phyloP scores from a whole-genome alignment of 2,113 vertebrate genomes.

The Glaucidium brasilianum region DNA sequence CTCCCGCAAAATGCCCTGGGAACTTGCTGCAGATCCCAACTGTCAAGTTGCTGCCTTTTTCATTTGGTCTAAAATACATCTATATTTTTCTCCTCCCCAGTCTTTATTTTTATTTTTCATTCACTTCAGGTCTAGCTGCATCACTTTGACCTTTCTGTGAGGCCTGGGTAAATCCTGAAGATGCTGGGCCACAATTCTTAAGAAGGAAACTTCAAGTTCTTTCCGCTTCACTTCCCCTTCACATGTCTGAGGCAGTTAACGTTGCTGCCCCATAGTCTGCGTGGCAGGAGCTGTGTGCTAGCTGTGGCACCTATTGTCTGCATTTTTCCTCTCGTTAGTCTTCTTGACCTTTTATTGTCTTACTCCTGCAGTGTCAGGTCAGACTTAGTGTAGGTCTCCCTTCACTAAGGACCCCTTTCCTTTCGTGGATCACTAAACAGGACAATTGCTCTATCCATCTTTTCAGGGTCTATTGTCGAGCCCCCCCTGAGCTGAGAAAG shows the following conservation, averaged over 20 bases:
- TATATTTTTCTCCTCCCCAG: not conserved
- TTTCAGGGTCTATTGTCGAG: conserved; percentile 81
- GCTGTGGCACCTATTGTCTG: conserved; percentile 76
- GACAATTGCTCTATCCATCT: conserved; percentile 90
- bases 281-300: conserved; percentile 67
- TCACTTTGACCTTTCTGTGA: conserved; percentile 69
- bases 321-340: conserved; percentile 80
- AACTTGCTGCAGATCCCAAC: not conserved
- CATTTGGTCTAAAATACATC: not conserved
- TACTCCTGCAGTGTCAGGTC: conserved; percentile 73
- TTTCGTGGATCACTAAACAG: conserved; percentile 89
- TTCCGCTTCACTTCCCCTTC: conserved; percentile 77
- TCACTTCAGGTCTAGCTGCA: conserved; percentile 36
- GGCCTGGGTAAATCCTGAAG: conserved; percentile 66
- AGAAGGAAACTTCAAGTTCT: conserved; percentile 78
- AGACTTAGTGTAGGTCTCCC: conserved; percentile 76
- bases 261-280: conserved; percentile 68
- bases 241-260: conserved; percentile 75
- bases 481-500: conserved; percentile 80
- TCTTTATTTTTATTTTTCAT: conserved; percentile 38
- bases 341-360: conserved; percentile 83
- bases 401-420: conserved; percentile 77
- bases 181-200: conserved; percentile 66
- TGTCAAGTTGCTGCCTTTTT: not conserved
- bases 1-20: not conserved